phyloP scores from a whole-genome alignment of 2,113 vertebrate genomes.

The Campylomormyrus numenius region DNA sequence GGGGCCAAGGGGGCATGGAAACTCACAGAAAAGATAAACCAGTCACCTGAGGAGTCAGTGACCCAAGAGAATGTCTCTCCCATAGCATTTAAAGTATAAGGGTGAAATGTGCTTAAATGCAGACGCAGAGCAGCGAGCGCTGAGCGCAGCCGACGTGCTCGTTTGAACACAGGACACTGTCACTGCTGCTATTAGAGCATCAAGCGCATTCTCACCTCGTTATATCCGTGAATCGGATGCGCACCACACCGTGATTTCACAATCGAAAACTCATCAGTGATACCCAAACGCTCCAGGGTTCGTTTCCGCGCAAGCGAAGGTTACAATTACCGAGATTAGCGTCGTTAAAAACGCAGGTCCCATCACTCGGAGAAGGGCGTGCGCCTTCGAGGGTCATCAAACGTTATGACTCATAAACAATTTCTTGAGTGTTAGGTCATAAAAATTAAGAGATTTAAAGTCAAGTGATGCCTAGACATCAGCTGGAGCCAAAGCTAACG shows the following conservation, averaged over 20 bases:
- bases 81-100: neutral
- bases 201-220: neutral
- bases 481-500: neutral
- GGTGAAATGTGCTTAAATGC: neutral
- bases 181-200: neutral
- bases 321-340: neutral
- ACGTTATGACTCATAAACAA: constrained; percentile 1
- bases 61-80: neutral
- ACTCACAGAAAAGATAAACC: neutral
- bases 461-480: neutral
- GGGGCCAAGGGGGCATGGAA: neutral
- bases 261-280: neutral
- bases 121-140: neutral
- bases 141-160: neutral
- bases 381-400: neutral
- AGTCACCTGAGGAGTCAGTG: neutral
- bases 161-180: neutral
- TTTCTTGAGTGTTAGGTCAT: neutral
- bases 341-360: neutral
- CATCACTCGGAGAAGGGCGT: neutral
- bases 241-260: neutral
- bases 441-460: neutral
- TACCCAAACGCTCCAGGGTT: constrained; percentile 47
- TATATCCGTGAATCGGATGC: neutral
- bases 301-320: constrained; percentile 56